A percentile compares a stretch with the other conserved stretches of the same genome.
These are phyloP conservation scores for Scopus umbretta DNA, from an alignment of 2,113 vertebrate species.

Conservation along the genomic window DNA sequence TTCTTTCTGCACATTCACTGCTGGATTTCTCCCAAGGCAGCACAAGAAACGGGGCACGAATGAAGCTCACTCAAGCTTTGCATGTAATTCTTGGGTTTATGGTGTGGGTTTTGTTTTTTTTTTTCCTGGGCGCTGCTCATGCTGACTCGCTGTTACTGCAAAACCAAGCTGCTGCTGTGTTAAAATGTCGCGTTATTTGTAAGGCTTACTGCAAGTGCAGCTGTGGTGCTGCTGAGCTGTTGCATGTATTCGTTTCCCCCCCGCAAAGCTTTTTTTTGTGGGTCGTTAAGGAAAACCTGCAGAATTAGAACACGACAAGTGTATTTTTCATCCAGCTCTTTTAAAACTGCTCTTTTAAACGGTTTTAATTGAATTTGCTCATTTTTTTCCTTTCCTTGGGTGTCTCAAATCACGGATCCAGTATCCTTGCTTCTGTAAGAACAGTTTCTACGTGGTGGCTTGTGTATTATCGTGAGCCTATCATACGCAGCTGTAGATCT, in stretches of 20 bases:
- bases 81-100: rapidly evolving
- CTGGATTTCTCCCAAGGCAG: not conserved
- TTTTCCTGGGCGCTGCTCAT: not conserved
- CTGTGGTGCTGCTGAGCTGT: not conserved
- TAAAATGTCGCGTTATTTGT: not conserved
- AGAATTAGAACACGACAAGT: not conserved
- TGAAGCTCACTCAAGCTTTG: not conserved
- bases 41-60: rapidly evolving
- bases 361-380: not conserved
- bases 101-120: too few relatives aligned
- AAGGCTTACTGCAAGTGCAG: not conserved
- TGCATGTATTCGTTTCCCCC: rapidly evolving
- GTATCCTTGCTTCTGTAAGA: not conserved
- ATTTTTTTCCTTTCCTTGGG: not conserved
- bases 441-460: not conserved
- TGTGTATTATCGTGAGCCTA: not conserved
- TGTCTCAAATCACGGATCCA: not conserved
- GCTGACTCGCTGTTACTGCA: not conserved
- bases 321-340: not conserved
- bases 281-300: not conserved
- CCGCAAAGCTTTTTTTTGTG: not conserved
- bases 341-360: not conserved
- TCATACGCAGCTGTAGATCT: not conserved
- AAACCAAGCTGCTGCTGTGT: not conserved
- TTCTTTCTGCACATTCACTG: not conserved